A percentile compares a stretch with the other conserved stretches of the same genome.
Evolutionary conservation across 2,888 invertebrate species (phyloP).

Genomic region (Nesidiocoris tenuis): DNA sequence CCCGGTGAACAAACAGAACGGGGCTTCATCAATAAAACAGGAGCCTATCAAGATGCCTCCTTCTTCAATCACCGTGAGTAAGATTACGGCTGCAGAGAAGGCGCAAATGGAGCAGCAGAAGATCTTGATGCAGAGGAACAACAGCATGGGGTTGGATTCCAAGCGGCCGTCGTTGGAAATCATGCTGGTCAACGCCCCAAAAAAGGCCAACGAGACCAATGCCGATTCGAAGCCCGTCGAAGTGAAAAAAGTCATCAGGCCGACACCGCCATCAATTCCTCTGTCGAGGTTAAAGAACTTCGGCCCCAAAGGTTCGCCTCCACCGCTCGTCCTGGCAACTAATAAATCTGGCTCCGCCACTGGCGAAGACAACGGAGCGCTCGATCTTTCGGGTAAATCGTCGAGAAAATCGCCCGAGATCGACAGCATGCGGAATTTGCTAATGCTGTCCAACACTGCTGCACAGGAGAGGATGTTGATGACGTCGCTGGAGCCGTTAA

Average conservation of each 20-base stretch:
- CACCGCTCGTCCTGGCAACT: constrained; percentile 33
- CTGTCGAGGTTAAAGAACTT: constrained; percentile 54
- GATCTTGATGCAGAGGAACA: constrained; percentile 48
- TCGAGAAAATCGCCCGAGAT: constrained; percentile 51
- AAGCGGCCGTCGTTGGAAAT: constrained; percentile 53
- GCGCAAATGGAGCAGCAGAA: constrained; percentile 51
- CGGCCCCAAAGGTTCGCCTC: constrained; percentile 49
- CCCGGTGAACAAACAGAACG: constrained; percentile 41
- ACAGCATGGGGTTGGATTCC: constrained; percentile 51
- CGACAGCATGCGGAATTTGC: constrained; percentile 58
- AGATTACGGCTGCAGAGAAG: constrained; percentile 52
- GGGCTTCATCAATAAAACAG: constrained; percentile 24
- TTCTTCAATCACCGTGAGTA: constrained; percentile 54
- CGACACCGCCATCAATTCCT: constrained; percentile 60
- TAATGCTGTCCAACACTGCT: constrained; percentile 57
- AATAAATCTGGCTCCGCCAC: background rate
- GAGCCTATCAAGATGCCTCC: constrained; percentile 51
- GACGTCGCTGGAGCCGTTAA: constrained; percentile 48
- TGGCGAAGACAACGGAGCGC: constrained; percentile 58
- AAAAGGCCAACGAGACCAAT: constrained; percentile 30
- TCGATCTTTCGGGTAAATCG: constrained; percentile 59
- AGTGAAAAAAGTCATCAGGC: constrained; percentile 52
- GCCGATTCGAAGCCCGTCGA: constrained; percentile 29
- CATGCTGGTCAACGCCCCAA: constrained; percentile 52
- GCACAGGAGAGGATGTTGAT: constrained; percentile 53